A percentile compares a stretch with the other conserved stretches of the same genome.
These are phyloP conservation scores for Gobiocypris rarus DNA, from an alignment of 2,113 vertebrate species.

Conservation along the genomic window DNA sequence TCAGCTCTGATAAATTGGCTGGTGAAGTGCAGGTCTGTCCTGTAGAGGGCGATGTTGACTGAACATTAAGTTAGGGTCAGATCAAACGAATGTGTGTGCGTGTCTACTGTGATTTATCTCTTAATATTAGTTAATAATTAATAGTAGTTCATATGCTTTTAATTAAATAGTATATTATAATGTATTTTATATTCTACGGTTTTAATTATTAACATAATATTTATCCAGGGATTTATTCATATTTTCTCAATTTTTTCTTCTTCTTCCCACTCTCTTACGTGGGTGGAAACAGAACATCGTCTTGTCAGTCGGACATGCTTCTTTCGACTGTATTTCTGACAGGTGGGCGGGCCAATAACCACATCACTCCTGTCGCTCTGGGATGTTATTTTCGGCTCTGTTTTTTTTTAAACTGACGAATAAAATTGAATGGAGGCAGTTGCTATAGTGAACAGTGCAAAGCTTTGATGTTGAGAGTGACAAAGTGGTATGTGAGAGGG, in stretches of 20 bases:
- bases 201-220: not conserved
- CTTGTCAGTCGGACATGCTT: conserved; percentile 19
- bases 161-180: not conserved
- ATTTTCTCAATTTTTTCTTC: not conserved
- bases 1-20: no score
- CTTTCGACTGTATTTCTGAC: conserved; percentile 25
- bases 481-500: not conserved
- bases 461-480: conserved; percentile 30
- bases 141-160: not conserved
- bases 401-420: not conserved
- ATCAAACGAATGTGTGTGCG: not conserved
- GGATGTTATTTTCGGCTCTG: conserved; percentile 14
- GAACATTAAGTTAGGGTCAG: not conserved
- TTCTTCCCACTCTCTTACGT: conserved; percentile 32
- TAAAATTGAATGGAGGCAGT: conserved; percentile 3
- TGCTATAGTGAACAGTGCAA: conserved; percentile 29
- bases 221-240: not conserved
- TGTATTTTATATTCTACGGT: conserved; percentile 9
- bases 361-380: conserved; percentile 6
- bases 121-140: not conserved
- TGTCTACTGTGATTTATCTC: not conserved
- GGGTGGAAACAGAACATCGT: conserved; percentile 43
- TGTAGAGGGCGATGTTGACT: conserved; percentile 33
- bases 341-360: not conserved
- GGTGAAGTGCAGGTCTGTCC: conserved; percentile 15